Evolutionary conservation across 2,888 invertebrate genomes (phyloP), one percentile per base, ranked within the genome.

Genomic region (Erebia palarica): DNA sequence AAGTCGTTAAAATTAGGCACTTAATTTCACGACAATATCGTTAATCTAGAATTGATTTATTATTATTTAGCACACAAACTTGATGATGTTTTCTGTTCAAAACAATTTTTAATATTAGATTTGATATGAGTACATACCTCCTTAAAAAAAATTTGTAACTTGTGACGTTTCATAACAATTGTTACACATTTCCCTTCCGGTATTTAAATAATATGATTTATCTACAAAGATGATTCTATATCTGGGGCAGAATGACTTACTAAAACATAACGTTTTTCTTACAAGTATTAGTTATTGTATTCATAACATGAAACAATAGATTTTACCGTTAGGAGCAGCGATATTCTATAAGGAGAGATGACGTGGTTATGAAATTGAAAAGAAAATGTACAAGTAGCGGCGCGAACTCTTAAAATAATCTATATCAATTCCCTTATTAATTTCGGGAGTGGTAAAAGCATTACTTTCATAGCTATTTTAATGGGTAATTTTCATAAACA

Each of bases 401-500:
- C 49, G 36, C 49, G 36, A 42, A 9, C 60, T 68, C 49, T 80
- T 85, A 87, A 89, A 89, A 87, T 84, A 87, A 89, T 89, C 89
- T 89, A 88, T 92, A 92, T 90, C 91, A 92, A 93, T 92, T 92
- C 88, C 86, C 89, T 92, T 91, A 92, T 92, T 92, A 92, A 92
- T 93, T 92, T 91, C 85, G 85, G 84, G 87, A 90, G 91, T 91
- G 89, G 90, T 89, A 89, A 91, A 91, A 91, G 86, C 90, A 89
- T 92, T 91, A 92, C 91, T 92, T 92, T 90, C 87, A 91, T 92
- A 91, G 92, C 91, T 89, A 92, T 90, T 93, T 93, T 93, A 93
- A 93, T 93, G 90, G 92, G 91, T 87, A 90, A 92, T 92, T 92
- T 92, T 92, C 92, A 92, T 92, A 92, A 93, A 92, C 91, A 92